Base-by-base conservation (phyloP, 2,888 invertebrate species). In the Tortricodes alternella region DNA sequence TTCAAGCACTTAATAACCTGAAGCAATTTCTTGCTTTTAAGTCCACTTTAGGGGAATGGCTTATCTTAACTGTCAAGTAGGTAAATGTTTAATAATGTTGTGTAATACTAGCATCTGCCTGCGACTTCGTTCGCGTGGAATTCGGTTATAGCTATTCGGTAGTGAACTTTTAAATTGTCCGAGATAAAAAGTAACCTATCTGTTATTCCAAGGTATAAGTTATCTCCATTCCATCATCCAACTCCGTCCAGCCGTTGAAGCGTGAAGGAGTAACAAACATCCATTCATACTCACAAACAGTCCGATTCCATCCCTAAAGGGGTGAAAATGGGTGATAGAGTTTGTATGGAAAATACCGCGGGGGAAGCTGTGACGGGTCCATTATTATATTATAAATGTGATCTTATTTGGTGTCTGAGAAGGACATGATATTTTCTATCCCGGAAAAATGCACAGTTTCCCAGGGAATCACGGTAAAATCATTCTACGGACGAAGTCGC, bases 301-400 rank as follows among this genome's bases (percentile, higher is more conserved):
- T n/a, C n/a, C n/a, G n/a, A n/a, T n/a, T n/a, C n/a, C n/a, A n/a
- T n/a, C n/a, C n/a, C n/a, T n/a, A n/a, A n/a, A n/a, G n/a, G n/a
- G n/a, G n/a, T n/a, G n/a, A n/a, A n/a, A n/a, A n/a, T n/a, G n/a
- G n/a, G n/a, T n/a, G n/a, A n/a, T n/a, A n/a, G n/a, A n/a, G n/a
- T n/a, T n/a, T n/a, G n/a, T n/a, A n/a, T n/a, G n/a, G n/a, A n/a
- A n/a, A n/a, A n/a, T n/a, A n/a, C n/a, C n/a, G n/a, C n/a, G n/a
- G n/a, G n/a, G n/a, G n/a, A n/a, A n/a, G n/a, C n/a, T n/a, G n/a
- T n/a, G n/a, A n/a, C n/a, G n/a, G n/a, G n/a, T n/a, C n/a, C n/a
- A n/a, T n/a, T n/a, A n/a, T 27, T 1, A 27, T 27, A 27, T n/a
- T 9, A 27, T 48, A 34, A 37, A 46, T 56, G 38, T 52, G 39